Evolutionary conservation across 2,888 invertebrate species (phyloP), one percentile per base, ranked within the genome.

Genomic region (Myopa tessellatipennis): DNA sequence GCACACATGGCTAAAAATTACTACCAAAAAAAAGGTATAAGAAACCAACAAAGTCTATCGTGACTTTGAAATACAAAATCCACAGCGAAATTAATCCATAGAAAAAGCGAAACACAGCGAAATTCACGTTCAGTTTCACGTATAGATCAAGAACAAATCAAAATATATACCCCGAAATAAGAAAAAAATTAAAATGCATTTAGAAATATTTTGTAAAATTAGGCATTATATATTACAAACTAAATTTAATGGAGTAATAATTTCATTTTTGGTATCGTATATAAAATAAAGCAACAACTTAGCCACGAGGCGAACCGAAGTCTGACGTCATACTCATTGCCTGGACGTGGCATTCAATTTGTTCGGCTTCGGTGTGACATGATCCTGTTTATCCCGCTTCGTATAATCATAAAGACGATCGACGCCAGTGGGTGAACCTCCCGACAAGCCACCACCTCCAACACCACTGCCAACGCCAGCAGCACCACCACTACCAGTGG

Each of bases 371-470:
- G 82, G 78, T 77, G 83, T 82, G 38, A 77, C 79, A n/a, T 84
- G 84, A 79, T 85, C 85, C 74, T 86, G 85, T 76, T 85, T 86
- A 26, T 86, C 85, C 4, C 85, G 83, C 72, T 85, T 86, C 76
- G 84, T 80, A 77, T 84, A 85, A 58, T 83, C 85, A 74, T 84
- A 85, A 0, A 81, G 75, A 45, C 40, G 73, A 74, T 83, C 83
- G 6, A 78, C 36, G 7, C 61, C 79, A 60, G 76, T 79, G 2
- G 65, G 60, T 40, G 45, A n/a, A 50, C 77, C 81, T 4, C 58
- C 63, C 3, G 40, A 45, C 12, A 70, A n/a, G 5, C 61, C 79
- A 61, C 77, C 78, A 16, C 77, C 81, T 2, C 60, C 60, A 38
- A 14, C 36, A 40, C 76, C 81, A 4, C n/a, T n/a, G n/a, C 26